phyloP scores from a whole-genome alignment of 2,797 vertebrate genomes.

The Streptopelia turtur region DNA sequence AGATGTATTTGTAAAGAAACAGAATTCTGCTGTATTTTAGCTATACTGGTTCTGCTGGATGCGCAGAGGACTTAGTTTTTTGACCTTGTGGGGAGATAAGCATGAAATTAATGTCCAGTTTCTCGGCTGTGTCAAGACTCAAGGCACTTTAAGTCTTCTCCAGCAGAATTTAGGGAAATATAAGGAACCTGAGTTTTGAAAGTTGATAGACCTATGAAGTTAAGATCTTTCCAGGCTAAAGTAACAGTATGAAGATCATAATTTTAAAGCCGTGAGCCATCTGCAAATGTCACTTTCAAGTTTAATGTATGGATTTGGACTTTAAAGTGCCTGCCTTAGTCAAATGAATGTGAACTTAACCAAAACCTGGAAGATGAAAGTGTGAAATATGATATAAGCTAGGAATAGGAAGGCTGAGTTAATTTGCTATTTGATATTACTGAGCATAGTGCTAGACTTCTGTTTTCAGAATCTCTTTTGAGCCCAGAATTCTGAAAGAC shows the following conservation, averaged over 20 bases:
- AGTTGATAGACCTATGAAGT: background rate
- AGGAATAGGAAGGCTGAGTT: background rate
- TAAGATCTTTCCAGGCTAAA: background rate
- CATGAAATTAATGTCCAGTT: background rate
- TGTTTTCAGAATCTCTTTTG: background rate
- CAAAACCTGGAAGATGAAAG: conserved; percentile 29
- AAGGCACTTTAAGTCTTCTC: background rate
- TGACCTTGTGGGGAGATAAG: accelerated
- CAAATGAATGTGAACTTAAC: conserved; percentile 17
- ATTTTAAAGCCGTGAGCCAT: conserved; percentile 43
- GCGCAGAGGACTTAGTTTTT: background rate
- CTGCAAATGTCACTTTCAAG: conserved; percentile 45
- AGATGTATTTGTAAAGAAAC: background rate
- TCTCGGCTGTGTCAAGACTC: background rate
- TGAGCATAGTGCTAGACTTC: conserved; percentile 5
- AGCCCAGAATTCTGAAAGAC: background rate
- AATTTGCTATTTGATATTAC: background rate
- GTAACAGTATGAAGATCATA: background rate
- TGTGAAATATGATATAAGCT: conserved; percentile 17
- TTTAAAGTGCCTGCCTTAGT: conserved; percentile 38
- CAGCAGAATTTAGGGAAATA: background rate
- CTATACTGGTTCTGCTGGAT: background rate
- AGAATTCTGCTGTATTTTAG: background rate
- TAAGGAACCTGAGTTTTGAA: background rate
- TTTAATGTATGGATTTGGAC: conserved; percentile 29